A percentile compares a stretch with the other conserved stretches of the same genome.
These are phyloP conservation scores for Pseudochirops corinnae DNA, from an alignment of 2,797 vertebrate genomes.

Conservation along the genomic window DNA sequence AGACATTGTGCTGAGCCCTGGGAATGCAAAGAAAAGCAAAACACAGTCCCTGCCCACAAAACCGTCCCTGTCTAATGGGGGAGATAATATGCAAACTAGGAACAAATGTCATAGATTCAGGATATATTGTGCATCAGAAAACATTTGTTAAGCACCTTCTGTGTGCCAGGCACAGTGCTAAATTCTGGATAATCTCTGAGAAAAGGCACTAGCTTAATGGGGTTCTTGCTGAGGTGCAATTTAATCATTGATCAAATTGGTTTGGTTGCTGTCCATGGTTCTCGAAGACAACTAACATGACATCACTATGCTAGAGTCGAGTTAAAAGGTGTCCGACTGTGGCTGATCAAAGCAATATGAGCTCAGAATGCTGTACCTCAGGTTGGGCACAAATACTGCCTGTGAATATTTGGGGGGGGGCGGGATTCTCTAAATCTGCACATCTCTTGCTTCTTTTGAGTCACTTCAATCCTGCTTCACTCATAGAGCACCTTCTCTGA, in stretches of 20 bases:
- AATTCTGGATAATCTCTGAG: background rate
- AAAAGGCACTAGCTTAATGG: background rate
- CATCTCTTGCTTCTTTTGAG: no score
- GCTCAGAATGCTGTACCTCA: no score
- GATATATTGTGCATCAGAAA: background rate
- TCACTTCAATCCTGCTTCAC: no score
- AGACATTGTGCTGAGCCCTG: background rate
- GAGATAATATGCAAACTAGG: background rate
- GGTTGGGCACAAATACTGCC: no score
- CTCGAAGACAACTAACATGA: no score
- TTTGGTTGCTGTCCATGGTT: no score
- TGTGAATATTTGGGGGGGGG: no score
- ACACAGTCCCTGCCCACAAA: background rate
- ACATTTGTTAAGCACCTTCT: background rate
- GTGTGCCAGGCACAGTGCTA: background rate
- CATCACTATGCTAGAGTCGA: no score
- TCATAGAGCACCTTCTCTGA: no score
- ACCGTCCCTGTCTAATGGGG: background rate
- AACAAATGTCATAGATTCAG: background rate
- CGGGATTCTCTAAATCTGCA: no score
- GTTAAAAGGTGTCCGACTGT: no score
- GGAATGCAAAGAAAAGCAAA: background rate
- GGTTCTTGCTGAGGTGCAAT: background rate
- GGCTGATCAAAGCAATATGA: no score
- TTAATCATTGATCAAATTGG: background rate